These are phyloP conservation scores for Tolypeutes matacus DNA, from an alignment of 2,797 vertebrate genomes.

Conservation along the genomic window DNA sequence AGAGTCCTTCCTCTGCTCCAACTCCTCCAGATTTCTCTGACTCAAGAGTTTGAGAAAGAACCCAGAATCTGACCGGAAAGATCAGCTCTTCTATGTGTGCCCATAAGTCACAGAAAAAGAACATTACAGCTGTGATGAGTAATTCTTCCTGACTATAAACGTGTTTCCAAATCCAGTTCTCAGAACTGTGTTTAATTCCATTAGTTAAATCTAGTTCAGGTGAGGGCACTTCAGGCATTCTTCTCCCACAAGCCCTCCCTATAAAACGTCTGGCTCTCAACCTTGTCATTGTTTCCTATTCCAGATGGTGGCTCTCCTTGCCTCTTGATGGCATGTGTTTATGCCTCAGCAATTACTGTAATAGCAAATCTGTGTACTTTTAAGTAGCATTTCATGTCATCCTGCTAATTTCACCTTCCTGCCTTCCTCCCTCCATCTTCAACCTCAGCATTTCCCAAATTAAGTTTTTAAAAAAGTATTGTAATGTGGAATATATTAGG, in stretches of 20 bases:
- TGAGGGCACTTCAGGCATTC: too few relatives aligned
- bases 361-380: background rate
- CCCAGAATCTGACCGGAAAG: background rate
- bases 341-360: background rate
- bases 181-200: background rate
- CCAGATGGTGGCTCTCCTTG: background rate
- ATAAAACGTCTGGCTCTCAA: background rate
- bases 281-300: background rate
- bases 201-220: too few relatives aligned
- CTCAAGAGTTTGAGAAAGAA: background rate
- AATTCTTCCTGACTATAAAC: background rate
- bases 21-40: slow-evolving; percentile 25
- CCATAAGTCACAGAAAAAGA: slow-evolving; percentile 35
- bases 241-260: background rate
- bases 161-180: slow-evolving; percentile 21
- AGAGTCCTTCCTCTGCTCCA: background rate
- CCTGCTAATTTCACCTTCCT: background rate
- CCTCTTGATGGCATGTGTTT: background rate
- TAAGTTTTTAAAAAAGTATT: background rate
- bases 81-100: background rate
- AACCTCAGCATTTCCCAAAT: background rate
- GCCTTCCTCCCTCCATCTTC: background rate
- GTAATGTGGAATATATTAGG: background rate
- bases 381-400: background rate
- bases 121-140: background rate